Evolutionary conservation across 2,113 vertebrate species (phyloP).

Genomic region (Myrmophylax atrothorax): DNA sequence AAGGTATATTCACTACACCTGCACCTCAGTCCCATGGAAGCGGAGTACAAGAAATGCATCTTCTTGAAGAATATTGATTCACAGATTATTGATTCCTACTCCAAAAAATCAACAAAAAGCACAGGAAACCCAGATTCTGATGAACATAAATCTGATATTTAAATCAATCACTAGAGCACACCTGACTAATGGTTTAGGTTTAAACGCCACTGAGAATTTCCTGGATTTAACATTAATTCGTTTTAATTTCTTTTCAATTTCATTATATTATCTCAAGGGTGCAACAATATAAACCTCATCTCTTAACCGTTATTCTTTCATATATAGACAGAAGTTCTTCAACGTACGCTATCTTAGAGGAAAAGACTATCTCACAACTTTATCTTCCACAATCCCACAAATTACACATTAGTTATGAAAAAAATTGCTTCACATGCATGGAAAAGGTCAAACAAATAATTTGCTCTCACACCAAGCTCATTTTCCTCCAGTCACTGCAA

Average conservation of each 20-base stretch:
- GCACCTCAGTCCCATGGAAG: neutral
- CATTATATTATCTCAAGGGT: neutral
- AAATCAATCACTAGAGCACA: neutral
- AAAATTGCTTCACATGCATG: neutral
- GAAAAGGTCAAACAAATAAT: neutral
- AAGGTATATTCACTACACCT: neutral
- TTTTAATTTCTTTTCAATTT: neutral
- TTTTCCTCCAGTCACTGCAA: neutral
- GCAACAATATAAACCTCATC: neutral
- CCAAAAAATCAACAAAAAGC: fast-evolving
- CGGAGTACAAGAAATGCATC: neutral
- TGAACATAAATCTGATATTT: neutral
- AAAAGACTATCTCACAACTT: neutral
- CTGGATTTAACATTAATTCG: neutral
- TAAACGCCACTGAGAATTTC: neutral
- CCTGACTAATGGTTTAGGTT: neutral
- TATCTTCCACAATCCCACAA: neutral
- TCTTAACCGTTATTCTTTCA: neutral
- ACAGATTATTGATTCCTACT: neutral
- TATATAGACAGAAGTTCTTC: neutral
- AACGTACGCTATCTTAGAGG: neutral
- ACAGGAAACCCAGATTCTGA: neutral
- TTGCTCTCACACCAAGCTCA: neutral
- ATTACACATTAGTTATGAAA: neutral
- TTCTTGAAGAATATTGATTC: neutral